Percentiles rank a stretch among this genome's conserved stretches.
Evolutionary conservation across 2,113 vertebrate species (phyloP).

Genomic region (Agelaius tricolor): DNA sequence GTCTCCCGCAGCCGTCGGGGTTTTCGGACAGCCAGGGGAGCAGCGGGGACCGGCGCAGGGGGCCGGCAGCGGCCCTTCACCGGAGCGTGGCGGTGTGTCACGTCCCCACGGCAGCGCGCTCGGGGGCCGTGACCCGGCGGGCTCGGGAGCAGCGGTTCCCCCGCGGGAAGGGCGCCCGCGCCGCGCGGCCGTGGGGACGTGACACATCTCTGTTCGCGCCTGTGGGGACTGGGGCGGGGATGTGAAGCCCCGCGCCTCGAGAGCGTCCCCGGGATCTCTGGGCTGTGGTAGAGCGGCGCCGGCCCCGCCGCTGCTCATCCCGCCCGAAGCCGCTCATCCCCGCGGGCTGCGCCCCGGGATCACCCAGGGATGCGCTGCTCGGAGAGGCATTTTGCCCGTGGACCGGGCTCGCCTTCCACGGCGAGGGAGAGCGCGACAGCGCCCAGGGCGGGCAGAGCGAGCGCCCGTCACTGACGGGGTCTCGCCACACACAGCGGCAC

Average conservation of each 20-base stretch:
- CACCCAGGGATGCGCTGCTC: background rate
- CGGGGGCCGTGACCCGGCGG: no score
- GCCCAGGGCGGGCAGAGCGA: background rate
- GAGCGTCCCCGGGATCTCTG: no score
- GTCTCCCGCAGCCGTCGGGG: background rate
- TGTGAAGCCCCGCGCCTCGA: background rate
- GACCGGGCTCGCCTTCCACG: background rate
- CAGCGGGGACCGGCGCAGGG: background rate
- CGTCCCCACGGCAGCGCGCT: background rate
- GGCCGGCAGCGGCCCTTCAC: background rate
- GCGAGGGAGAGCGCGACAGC: fast-evolving
- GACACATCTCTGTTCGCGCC: background rate
- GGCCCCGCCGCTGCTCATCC: no score
- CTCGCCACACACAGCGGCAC: fast-evolving
- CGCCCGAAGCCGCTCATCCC: background rate
- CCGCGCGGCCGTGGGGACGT: no score
- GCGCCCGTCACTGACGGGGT: fast-evolving
- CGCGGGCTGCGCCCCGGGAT: background rate
- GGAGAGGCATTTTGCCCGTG: fast-evolving
- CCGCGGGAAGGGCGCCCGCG: no score
- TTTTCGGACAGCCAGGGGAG: background rate
- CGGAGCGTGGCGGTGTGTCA: background rate
- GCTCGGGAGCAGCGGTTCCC: no score
- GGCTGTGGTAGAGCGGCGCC: background rate
- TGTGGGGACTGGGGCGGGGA: background rate